Conservation (phyloP, 1,140 invertebrate species). For the Apocrypta bakeri region DNA sequence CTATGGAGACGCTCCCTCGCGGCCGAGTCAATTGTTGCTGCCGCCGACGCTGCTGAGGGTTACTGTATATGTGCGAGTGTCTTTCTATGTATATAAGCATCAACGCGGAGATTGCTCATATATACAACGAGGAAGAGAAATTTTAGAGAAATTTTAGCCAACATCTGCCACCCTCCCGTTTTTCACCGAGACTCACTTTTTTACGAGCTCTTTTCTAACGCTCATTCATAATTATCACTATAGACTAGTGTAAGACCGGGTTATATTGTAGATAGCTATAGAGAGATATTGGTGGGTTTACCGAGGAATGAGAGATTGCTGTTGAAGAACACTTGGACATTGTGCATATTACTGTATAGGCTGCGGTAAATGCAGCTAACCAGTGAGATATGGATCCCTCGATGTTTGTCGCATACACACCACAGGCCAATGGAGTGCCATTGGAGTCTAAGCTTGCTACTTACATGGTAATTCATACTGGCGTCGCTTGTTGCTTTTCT, state of each 20-base stretch:
- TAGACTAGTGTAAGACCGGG: background rate
- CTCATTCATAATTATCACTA: background rate
- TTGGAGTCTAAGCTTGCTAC: conserved; percentile 89
- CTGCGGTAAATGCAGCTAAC: conserved; percentile 69
- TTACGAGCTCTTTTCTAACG: background rate
- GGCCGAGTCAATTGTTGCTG: conserved; percentile 42
- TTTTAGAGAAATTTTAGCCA: background rate
- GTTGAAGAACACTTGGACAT: background rate
- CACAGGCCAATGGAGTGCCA: conserved; percentile 82
- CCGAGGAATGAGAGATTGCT: background rate
- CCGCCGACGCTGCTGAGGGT: background rate
- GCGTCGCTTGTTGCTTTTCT: background rate
- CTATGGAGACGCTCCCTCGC: background rate
- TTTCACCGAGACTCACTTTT: background rate
- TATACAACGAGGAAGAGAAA: background rate
- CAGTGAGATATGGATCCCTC: conserved; percentile 71
- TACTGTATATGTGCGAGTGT: background rate
- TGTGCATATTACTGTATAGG: conserved; percentile 2
- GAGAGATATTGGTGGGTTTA: background rate
- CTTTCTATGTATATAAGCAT: background rate
- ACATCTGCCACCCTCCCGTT: background rate
- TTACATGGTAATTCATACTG: conserved; percentile 81
- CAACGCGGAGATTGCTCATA: background rate
- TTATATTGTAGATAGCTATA: background rate
- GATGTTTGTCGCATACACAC: conserved; percentile 71